Percentiles rank a stretch among this genome's conserved stretches.
Evolutionary conservation across 2,888 invertebrate genomes (phyloP).

Genomic region (Eupithecia insigniata): DNA sequence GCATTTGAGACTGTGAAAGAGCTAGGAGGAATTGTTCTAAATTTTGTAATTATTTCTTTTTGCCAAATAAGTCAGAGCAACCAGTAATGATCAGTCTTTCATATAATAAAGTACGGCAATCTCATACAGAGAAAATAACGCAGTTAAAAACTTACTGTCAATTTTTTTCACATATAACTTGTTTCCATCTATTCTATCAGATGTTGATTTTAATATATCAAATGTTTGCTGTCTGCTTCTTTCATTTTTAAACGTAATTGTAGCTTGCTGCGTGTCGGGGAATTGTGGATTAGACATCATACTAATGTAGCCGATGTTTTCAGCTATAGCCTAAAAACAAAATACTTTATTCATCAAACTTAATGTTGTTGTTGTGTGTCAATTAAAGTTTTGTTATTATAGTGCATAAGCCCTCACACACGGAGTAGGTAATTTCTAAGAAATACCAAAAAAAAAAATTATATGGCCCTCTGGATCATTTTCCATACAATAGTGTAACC

Average conservation of each 20-base stretch:
- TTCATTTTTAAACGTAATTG: constrained; percentile 8
- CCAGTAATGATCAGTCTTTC: not conserved
- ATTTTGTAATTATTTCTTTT: too few relatives aligned
- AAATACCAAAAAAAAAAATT: too few relatives aligned
- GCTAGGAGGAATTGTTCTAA: too few relatives aligned
- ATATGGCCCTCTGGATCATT: too few relatives aligned
- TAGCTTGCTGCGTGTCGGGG: not conserved
- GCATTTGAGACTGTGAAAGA: too few relatives aligned
- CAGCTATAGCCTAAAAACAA: constrained; percentile 18
- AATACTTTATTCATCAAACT: not conserved
- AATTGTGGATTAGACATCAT: not conserved
- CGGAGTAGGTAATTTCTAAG: too few relatives aligned
- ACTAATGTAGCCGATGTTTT: not conserved
- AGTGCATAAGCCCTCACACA: too few relatives aligned
- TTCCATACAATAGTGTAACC: too few relatives aligned
- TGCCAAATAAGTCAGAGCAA: not conserved
- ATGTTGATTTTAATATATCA: not conserved
- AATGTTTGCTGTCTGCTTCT: not conserved
- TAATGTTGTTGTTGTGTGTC: too few relatives aligned
- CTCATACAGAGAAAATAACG: not conserved
- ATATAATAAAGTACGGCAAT: not conserved
- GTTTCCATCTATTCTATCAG: constrained; percentile 16
- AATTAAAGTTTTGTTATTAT: too few relatives aligned
- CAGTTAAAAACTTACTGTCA: not conserved
- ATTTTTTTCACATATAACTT: constrained; percentile 13